Evolutionary conservation across 1,140 invertebrate species (phyloP), one percentile per base, ranked within the genome.

Genomic region (Lasioglossum albipes): DNA sequence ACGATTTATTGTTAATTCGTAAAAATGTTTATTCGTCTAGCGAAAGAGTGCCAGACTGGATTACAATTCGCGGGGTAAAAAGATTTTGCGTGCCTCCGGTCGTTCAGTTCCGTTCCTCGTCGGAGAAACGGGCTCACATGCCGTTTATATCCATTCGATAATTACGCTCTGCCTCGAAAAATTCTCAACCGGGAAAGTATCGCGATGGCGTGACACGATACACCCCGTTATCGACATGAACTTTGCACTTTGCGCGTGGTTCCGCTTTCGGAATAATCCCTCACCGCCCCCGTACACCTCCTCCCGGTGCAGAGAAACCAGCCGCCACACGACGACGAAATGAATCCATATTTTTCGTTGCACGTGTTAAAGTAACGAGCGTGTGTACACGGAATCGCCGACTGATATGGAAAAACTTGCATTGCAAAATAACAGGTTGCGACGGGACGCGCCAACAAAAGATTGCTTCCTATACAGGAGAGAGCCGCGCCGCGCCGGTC

Each of bases 221-320:
- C 88, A 92, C 87, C 36, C 91, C 88, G 90, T 93, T 93, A 93
- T 93, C 90, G 92, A 91, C 91, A 90, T 91, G 90, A 93, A 92
- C 84, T 89, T 90, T 85, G 84, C 83, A 88, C 79, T 82, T 84
- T 82, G 77, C 59, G 72, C 75, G 78, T 75, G 74, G 70, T 86
- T 77, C 73, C 67, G 75, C 69, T 71, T 75, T 81, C 61, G 70
- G 75, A 73, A 84, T 82, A 85, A 86, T 79, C 73, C 82, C 66
- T 75, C 59, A 5, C 13, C 49, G 0, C 13, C 49, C 49, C 12
- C 49, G 2, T 13, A 9, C 49, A 13, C 4, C 49, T 0, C 49
- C 49, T 13, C 49, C 7, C 42, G 1, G 7, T 7, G 7, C 42
- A 7, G 42, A 9, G 42, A 9, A 45, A 9, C 42, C 42, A 45